phyloP scores from a whole-genome alignment of 2,797 vertebrate species.

The Buphagus erythrorhynchus region DNA sequence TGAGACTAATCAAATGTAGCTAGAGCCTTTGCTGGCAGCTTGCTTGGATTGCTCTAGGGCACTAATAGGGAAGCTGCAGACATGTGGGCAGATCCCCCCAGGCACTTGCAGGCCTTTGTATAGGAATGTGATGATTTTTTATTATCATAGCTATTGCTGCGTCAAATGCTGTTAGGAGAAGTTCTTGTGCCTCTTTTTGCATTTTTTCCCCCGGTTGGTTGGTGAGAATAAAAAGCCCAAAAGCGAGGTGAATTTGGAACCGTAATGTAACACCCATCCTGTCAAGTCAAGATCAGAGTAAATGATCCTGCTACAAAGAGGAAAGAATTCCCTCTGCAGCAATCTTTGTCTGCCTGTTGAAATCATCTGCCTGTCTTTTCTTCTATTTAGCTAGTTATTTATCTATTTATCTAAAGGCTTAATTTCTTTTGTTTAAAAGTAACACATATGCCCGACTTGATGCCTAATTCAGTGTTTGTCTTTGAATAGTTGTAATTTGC shows the following conservation, averaged over 20 bases:
- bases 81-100: constrained; percentile 39
- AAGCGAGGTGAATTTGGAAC: not conserved
- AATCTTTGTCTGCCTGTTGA: not conserved
- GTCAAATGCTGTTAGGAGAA: not conserved
- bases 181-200: not conserved
- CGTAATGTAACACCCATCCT: not conserved
- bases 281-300: not conserved
- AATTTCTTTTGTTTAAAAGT: constrained; percentile 11
- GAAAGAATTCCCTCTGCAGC: not conserved
- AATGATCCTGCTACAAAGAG: not conserved
- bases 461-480: not conserved
- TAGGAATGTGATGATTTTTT: constrained; percentile 50
- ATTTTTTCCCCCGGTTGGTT: not conserved
- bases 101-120: constrained; percentile 19
- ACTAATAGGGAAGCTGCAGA: constrained; percentile 14
- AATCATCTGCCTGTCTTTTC: not conserved
- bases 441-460: not conserved
- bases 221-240: not conserved
- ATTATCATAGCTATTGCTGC: not conserved
- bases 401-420: constrained; percentile 25
- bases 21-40: constrained; percentile 67
- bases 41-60: constrained; percentile 25
- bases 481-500: constrained; percentile 33
- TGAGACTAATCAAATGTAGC: constrained; percentile 78
- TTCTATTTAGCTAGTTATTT: not conserved